Evolutionary conservation across 1,140 invertebrate genomes (phyloP).

Genomic region (Calosoma granatense): DNA sequence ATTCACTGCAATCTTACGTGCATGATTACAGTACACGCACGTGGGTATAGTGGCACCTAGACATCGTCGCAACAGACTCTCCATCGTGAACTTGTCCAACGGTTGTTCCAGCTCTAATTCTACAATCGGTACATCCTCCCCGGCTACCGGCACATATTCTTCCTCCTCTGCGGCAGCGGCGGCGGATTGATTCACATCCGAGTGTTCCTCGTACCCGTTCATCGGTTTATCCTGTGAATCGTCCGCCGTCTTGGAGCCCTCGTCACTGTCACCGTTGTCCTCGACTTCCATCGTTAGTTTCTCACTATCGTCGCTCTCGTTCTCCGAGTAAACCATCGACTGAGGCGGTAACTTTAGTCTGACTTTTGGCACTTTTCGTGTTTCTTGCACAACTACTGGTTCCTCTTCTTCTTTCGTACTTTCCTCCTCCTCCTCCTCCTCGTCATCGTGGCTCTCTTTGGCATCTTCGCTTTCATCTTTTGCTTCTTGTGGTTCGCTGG

Average conservation of each 20-base stretch:
- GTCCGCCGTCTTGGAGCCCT: slow-evolving; percentile 14
- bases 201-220: slow-evolving; percentile 16
- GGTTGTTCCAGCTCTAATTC: slow-evolving; percentile 64
- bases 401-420: slow-evolving; percentile 16
- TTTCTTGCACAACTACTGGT: slow-evolving; percentile 18
- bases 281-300: slow-evolving; percentile 40
- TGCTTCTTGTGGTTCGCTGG: too few species aligned
- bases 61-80: slow-evolving; percentile 60
- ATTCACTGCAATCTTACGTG: slow-evolving; percentile 68
- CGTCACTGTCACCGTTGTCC: slow-evolving; percentile 25
- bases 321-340: slow-evolving; percentile 20
- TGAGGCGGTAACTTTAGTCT: slow-evolving; percentile 38
- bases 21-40: slow-evolving; percentile 77
- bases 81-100: slow-evolving; percentile 58
- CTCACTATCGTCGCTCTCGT: slow-evolving; percentile 44
- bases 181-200: slow-evolving; percentile 24
- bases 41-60: slow-evolving; percentile 51
- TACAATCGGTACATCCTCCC: slow-evolving; percentile 50
- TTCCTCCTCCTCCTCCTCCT: slow-evolving; percentile 17
- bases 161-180: slow-evolving; percentile 16
- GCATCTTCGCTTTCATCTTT: slow-evolving; percentile 14
- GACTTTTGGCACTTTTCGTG: slow-evolving; percentile 39
- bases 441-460: slow-evolving; percentile 13
- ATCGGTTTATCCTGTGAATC: slow-evolving; percentile 9
- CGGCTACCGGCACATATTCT: slow-evolving; percentile 40